Evolutionary conservation across 2,113 vertebrate genomes (phyloP), one percentile per base, ranked within the genome.

Genomic region (Heterochromis multidens): DNA sequence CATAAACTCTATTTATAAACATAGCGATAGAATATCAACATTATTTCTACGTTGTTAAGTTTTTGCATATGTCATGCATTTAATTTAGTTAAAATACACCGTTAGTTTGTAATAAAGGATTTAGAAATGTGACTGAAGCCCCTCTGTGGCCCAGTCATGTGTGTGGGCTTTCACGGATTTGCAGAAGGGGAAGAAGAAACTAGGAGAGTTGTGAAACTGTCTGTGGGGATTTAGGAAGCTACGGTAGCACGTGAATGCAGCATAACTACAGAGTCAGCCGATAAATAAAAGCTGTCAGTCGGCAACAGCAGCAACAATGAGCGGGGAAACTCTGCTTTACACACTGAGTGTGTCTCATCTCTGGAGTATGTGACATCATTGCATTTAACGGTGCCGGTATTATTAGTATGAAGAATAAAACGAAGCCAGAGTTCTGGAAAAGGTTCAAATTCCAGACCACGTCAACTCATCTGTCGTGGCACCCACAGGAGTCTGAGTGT

Each of bases 401-500:
- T 70, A 61, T 86, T 89, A 93, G 58, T 56, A 94, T 92, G 91
- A 93, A 59, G 87, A 81, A 76, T 67, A 80, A 58, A 82, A 82
- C 54, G 3, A 79, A 81, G 25, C 16, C 57, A 25, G 76, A 81
- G 74, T 90, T 91, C 87, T 29, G 83, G 83, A 82, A 81, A 85
- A 86, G 59, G 57, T 59, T 80, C 33, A 86, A 56, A 82, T 60
- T 81, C 35, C 89, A 21, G 33, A 84, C 79, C 87, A 87, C 92
- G 83, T 92, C 81, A 16, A 79, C 81, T 58, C 57, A 0, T 86
- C 65, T 17, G 85, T 85, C 79, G 83, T 87, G 91, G 83, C 83
- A 79, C 12, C 61, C 7, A n/a, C 46, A 72, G 58, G 61, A 77
- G 79, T 46, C 27, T 77, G 19, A 40, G 19, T 78, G 3, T 29